phyloP scores from a whole-genome alignment of 2,888 invertebrate species.

The Muschampia plurimacula region DNA sequence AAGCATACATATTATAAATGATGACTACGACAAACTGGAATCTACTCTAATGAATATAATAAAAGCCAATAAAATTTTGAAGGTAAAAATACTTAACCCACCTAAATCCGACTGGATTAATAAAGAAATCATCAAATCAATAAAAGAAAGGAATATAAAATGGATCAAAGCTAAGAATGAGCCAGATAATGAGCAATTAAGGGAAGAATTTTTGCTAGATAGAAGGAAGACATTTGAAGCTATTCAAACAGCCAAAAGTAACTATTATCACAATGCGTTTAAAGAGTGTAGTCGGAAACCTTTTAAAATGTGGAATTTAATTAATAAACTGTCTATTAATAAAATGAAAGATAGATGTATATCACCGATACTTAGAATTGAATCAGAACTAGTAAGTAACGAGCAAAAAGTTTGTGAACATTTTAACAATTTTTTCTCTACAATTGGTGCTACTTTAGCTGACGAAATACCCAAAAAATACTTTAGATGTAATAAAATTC shows the following conservation, averaged over 20 bases:
- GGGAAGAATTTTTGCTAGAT: not conserved
- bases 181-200: not conserved
- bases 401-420: conserved; percentile 15
- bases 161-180: not conserved
- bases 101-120: conserved; percentile 44
- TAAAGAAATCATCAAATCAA: conserved; percentile 33
- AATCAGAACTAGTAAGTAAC: not conserved
- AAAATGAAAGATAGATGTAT: not conserved
- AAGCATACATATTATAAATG: not conserved
- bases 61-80: conserved; percentile 2
- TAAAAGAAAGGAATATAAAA: not conserved
- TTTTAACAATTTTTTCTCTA: conserved; percentile 19
- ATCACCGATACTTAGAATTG: not conserved
- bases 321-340: conserved; percentile 6
- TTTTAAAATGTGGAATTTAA: conserved; percentile 22
- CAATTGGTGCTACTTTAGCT: not conserved
- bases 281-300: not conserved
- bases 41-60: not conserved
- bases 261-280: not conserved
- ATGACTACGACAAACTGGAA: not conserved
- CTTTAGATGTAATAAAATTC: not conserved
- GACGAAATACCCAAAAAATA: not conserved
- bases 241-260: conserved; percentile 3
- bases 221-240: not conserved
- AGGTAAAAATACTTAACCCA: conserved; percentile 23